These are phyloP conservation scores for Numenius arquata DNA, from an alignment of 2,113 vertebrate genomes.

Conservation along the genomic window DNA sequence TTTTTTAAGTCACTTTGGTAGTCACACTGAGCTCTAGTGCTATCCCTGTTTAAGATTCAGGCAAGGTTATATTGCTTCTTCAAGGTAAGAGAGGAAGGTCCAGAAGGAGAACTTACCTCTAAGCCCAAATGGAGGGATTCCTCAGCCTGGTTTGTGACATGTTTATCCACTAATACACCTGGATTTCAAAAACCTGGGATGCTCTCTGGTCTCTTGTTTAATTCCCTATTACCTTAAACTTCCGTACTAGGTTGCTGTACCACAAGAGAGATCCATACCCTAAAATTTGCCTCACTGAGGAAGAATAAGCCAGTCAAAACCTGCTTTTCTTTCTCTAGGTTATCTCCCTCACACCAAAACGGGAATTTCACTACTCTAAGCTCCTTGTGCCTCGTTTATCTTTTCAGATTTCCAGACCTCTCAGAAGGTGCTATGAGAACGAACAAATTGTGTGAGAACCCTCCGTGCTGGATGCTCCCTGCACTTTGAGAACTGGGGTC, in stretches of 20 bases:
- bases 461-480: not conserved
- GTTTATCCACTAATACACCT: not conserved
- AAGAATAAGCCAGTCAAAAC: not conserved
- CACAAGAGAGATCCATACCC: not conserved
- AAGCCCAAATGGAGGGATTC: not conserved
- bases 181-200: not conserved
- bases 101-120: not conserved
- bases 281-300: not conserved
- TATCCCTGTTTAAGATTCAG: not conserved
- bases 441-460: not conserved
- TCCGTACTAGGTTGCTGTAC: not conserved
- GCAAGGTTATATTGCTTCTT: not conserved
- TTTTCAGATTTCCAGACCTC: not conserved
- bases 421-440: not conserved
- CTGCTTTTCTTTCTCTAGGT: not conserved
- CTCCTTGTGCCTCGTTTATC: not conserved
- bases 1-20: not conserved
- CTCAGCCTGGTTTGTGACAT: not conserved
- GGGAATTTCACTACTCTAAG: not conserved
- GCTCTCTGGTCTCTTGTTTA: not conserved
- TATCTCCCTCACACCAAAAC: not conserved
- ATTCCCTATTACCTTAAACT: not conserved
- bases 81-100: not conserved
- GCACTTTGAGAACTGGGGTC: not conserved
- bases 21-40: not conserved